A percentile compares a stretch with the other conserved stretches of the same genome.
Conservation (phyloP, 37 sponge, comb jelly and placozoan species). For the Crambe crambe region DNA sequence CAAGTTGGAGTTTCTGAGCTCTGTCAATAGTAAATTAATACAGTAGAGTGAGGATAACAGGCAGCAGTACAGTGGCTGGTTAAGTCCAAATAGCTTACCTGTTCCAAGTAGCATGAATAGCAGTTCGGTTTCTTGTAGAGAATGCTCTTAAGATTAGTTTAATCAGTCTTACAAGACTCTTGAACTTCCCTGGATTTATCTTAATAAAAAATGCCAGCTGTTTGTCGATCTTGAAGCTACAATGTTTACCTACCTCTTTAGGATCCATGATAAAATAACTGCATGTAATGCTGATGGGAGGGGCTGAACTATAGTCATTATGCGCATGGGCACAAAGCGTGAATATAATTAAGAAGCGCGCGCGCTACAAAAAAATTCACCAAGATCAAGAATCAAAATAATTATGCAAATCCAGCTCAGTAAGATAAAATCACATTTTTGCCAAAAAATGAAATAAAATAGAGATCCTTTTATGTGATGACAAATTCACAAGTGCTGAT, state of each 20-base stretch:
- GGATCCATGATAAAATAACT: background rate
- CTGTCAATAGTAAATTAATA: no score
- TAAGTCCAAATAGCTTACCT: background rate
- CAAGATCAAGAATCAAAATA: background rate
- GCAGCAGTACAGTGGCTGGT: no score
- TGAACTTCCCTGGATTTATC: background rate
- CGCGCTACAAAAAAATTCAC: background rate
- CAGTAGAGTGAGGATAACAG: no score
- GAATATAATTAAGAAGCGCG: background rate
- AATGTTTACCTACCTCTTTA: background rate
- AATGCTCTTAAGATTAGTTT: background rate
- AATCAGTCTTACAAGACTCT: background rate
- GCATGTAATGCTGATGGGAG: background rate
- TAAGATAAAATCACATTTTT: background rate
- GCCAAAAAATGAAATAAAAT: background rate
- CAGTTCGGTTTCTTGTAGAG: background rate
- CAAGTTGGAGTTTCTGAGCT: background rate
- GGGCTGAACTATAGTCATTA: no score
- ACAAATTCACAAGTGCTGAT: conserved; percentile 66
- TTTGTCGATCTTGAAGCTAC: no score
- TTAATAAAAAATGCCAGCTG: no score
- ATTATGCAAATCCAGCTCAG: background rate
- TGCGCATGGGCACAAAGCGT: background rate
- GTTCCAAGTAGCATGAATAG: background rate
- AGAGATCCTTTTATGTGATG: conserved; percentile 36